phyloP scores from a whole-genome alignment of 2,888 invertebrate genomes.

The Limulus polyphemus region DNA sequence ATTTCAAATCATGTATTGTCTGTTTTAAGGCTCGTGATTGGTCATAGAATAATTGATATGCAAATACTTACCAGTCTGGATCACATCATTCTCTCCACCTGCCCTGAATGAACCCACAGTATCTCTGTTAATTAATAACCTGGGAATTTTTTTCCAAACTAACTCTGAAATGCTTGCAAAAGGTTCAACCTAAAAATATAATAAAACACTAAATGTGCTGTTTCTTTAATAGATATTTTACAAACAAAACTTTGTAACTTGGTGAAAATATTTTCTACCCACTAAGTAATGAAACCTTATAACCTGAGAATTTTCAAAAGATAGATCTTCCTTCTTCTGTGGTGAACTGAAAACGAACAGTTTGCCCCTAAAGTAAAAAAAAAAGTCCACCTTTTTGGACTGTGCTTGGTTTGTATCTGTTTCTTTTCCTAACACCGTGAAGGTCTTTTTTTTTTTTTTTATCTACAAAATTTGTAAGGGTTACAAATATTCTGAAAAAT shows the following conservation, averaged over 20 bases:
- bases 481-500: no score
- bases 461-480: no score
- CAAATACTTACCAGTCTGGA: neutral
- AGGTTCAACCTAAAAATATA: constrained; percentile 37
- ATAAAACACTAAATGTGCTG: neutral
- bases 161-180: constrained; percentile 39
- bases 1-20: no score
- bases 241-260: neutral
- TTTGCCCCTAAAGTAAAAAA: no score
- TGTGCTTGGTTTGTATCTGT: no score
- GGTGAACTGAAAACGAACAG: no score
- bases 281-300: neutral
- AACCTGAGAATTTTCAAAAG: neutral
- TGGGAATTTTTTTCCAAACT: constrained; percentile 32
- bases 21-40: no score
- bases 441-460: no score
- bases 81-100: constrained; percentile 22
- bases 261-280: neutral
- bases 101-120: constrained; percentile 37
- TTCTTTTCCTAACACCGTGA: no score
- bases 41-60: no score
- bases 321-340: no score
- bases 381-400: no score
- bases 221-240: neutral
- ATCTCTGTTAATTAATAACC: constrained; percentile 37